Conservation (phyloP, 1,140 invertebrate genomes). For the Orius insidiosus region DNA sequence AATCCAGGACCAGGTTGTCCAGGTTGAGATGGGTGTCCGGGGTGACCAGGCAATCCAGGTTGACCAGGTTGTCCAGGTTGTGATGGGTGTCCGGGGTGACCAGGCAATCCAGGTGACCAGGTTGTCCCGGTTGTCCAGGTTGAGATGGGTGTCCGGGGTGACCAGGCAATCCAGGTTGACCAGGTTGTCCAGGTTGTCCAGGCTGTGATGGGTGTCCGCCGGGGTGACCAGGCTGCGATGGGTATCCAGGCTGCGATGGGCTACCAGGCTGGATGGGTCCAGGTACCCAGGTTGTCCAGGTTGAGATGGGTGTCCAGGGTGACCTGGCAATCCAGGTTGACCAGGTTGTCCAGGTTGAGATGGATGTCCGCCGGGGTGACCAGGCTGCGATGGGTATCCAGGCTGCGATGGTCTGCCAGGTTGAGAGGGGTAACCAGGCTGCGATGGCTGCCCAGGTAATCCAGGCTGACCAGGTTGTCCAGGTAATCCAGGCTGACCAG, state of each 20-base stretch:
- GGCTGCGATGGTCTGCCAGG: slow-evolving; percentile 19
- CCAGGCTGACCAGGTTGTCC: slow-evolving; percentile 20
- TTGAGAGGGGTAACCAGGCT: slow-evolving; percentile 14
- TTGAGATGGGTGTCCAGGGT: slow-evolving; percentile 19
- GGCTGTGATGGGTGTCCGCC: slow-evolving; percentile 19
- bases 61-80: slow-evolving; percentile 16
- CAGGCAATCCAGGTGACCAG: slow-evolving; percentile 23
- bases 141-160: slow-evolving; percentile 14
- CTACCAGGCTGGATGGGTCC: slow-evolving; percentile 17
- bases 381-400: slow-evolving; percentile 18
- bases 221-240: slow-evolving; percentile 19
- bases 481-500: slow-evolving; percentile 15
- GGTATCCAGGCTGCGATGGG: slow-evolving; percentile 19
- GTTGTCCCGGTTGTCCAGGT: slow-evolving; percentile 18
- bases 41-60: too few species aligned
- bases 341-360: neutral
- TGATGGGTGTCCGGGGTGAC: slow-evolving; percentile 14
- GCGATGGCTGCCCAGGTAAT: slow-evolving; percentile 19
- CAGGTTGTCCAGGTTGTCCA: slow-evolving; percentile 9
- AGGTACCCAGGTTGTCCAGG: slow-evolving; percentile 19
- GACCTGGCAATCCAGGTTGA: slow-evolving; percentile 16
- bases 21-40: slow-evolving; percentile 17
- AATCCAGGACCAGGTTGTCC: slow-evolving; percentile 19
- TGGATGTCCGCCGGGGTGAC: slow-evolving; percentile 9
- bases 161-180: too few species aligned